Evolutionary conservation across 1,140 invertebrate species (phyloP).

Genomic region (Chrysoperla carnea): DNA sequence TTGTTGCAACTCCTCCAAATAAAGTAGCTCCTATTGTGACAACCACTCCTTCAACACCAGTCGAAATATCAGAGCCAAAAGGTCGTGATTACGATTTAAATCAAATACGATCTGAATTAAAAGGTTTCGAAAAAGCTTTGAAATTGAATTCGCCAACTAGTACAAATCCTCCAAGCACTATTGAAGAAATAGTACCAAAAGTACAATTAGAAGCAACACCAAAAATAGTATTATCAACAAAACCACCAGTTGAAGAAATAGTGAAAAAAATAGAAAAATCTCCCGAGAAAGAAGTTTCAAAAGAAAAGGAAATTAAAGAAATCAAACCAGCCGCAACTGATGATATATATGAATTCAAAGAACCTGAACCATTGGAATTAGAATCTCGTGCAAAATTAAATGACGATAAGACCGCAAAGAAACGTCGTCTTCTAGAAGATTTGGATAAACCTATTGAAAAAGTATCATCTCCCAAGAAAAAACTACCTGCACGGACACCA

Average conservation of each 20-base stretch:
- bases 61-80: constrained; percentile 24
- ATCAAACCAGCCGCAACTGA: constrained; percentile 22
- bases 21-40: not conserved
- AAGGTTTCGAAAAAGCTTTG: constrained; percentile 50
- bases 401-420: constrained; percentile 33
- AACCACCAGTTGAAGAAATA: constrained; percentile 15
- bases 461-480: constrained; percentile 7
- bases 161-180: not conserved
- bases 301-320: constrained; percentile 10
- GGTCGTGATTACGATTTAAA: constrained; percentile 64
- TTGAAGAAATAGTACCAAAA: constrained; percentile 9
- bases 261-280: constrained; percentile 13
- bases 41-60: constrained; percentile 1
- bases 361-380: constrained; percentile 71
- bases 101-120: constrained; percentile 66
- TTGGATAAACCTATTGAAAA: constrained; percentile 21
- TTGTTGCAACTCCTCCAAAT: constrained; percentile 16
- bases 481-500: constrained; percentile 11
- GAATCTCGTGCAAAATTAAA: constrained; percentile 33
- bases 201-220: constrained; percentile 22
- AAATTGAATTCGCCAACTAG: constrained; percentile 21
- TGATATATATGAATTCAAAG: constrained; percentile 78
- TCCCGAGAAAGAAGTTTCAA: constrained; percentile 10
- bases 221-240: constrained; percentile 20
- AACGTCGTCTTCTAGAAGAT: constrained; percentile 35